Conservation (phyloP, 2,113 vertebrate species). For the Ceyx cyanopectus region DNA sequence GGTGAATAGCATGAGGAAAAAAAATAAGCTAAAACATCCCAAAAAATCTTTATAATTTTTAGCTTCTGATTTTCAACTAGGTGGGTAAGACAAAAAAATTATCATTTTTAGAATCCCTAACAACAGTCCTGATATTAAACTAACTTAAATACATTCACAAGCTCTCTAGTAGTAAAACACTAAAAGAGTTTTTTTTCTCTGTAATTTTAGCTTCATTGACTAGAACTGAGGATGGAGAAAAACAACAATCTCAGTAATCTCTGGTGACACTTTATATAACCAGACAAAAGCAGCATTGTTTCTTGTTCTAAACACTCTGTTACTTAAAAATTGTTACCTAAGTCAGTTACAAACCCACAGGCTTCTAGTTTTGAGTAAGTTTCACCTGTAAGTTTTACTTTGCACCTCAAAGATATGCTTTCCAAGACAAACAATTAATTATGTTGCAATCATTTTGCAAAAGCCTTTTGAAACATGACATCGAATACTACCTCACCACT, state of each 20-base stretch:
- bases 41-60: background rate
- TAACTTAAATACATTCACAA: background rate
- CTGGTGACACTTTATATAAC: conserved; percentile 16
- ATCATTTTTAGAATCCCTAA: background rate
- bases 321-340: background rate
- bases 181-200: background rate
- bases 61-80: background rate
- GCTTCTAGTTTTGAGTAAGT: background rate
- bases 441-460: fast-evolving
- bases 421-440: fast-evolving
- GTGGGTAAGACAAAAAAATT: background rate
- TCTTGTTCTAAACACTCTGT: background rate
- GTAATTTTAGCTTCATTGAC: background rate
- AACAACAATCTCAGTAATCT: background rate
- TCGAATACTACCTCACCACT: fast-evolving
- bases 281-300: conserved; percentile 22
- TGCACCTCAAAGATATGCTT: background rate
- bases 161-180: background rate
- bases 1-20: fast-evolving
- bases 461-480: background rate
- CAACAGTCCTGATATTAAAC: background rate
- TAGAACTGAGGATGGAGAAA: background rate
- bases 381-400: background rate
- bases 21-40: background rate
- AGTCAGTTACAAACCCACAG: background rate